Evolutionary conservation across 2,113 vertebrate genomes (phyloP), one percentile per base, ranked within the genome.

Genomic region (Pluvianellus socialis): DNA sequence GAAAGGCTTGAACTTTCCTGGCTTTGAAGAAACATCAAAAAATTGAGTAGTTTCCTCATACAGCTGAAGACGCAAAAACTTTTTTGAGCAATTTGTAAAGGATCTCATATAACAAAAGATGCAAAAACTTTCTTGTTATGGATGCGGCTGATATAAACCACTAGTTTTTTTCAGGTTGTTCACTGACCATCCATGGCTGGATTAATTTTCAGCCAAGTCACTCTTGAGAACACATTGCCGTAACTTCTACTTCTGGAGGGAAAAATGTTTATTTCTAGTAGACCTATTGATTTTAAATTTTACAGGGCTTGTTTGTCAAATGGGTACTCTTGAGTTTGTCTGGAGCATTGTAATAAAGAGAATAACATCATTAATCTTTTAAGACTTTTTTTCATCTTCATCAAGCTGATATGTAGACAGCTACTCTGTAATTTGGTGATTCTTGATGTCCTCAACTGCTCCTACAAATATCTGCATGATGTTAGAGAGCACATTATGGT

Each of bases 51-150:
- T 12, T 47, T 38, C 23, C 38, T 65, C 12, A 23, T n/a, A 9
- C 5, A 61, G 5, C 5, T 49, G 24, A 80, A 75, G 19, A 18
- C 3, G 5, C 1, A 6, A 79, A 61, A 26, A 4, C 0, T 5
- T 45, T 47, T 71, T 17, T 23, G 4, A 59, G 7, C 6, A 15
- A 65, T 62, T 79, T 90, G 30, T 63, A 33, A 23, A 67, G 23
- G 7, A 50, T 1, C 2, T 44, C 12, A 27, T 17, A 5, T 20
- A 45, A 22, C 1, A 87, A 65, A 89, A 70, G 49, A 47, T 9
- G 3, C 2, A 50, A 9, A 73, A 83, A 2, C 3, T 8, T 24
- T 70, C 28, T 61, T 56, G 67, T 30, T 62, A 42, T 3, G 1
- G 12, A 10, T 26, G 8, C 5, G 73, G 7, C 10, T 4, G 1